Evolutionary conservation across 1,140 invertebrate genomes (phyloP).

Genomic region (Centruroides sculpturatus): DNA sequence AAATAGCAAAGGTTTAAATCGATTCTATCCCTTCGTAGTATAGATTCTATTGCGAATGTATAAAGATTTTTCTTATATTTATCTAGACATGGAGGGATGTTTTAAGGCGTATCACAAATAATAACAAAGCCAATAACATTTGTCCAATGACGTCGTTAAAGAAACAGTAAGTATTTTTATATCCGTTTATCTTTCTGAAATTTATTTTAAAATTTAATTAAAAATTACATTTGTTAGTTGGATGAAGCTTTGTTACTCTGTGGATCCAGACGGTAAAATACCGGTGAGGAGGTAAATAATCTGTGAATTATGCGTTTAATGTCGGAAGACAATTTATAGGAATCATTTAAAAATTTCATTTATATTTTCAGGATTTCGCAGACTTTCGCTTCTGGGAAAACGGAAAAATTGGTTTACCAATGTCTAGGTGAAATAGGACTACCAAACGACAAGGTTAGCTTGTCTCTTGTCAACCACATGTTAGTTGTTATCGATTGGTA

Average conservation of each 20-base stretch:
- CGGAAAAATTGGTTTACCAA: conserved; percentile 96
- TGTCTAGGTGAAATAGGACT: conserved; percentile 84
- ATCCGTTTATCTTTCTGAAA: no score
- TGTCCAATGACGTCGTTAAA: conserved; percentile 87
- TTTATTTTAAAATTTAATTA: no score
- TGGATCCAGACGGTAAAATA: conserved; percentile 88
- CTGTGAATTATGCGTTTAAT: no score
- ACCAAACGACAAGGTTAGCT: conserved; percentile 75
- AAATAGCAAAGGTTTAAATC: conserved; percentile 67
- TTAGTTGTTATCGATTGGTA: no score
- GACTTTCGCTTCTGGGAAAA: conserved; percentile 92
- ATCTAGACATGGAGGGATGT: conserved; percentile 80
- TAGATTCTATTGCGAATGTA: no score
- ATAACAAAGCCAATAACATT: conserved; percentile 92
- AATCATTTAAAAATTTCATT: no score
- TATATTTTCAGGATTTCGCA: conserved; percentile 53
- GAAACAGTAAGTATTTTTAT: conserved; percentile 77
- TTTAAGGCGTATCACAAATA: conserved; percentile 80
- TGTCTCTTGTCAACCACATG: background rate
- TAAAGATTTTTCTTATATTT: background rate
- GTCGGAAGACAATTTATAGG: no score
- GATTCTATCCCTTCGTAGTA: background rate
- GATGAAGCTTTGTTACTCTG: conserved; percentile 87
- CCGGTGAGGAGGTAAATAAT: conserved; percentile 61
- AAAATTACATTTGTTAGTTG: conserved; percentile 50